Percentiles rank a stretch among this genome's conserved stretches.
phyloP scores from a whole-genome alignment of 2,888 invertebrate genomes.

The Drosophila pseudotakahashii region DNA sequence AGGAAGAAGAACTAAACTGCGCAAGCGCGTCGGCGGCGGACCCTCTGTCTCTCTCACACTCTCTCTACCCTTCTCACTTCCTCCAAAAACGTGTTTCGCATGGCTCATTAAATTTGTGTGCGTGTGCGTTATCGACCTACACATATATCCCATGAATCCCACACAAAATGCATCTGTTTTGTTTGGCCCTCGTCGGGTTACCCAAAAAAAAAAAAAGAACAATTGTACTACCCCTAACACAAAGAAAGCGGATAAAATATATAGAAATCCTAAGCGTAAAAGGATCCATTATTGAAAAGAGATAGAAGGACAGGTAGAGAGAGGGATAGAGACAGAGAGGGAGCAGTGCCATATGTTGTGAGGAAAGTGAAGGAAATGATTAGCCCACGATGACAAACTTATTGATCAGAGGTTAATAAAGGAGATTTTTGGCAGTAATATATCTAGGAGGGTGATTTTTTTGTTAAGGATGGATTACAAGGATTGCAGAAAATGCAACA shows the following conservation, averaged over 20 bases:
- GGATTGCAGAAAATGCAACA: not conserved
- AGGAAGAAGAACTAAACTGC: conserved; percentile 19
- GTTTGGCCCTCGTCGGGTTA: conserved; percentile 44
- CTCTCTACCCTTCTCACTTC: not conserved
- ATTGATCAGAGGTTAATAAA: conserved; percentile 8
- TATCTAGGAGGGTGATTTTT: not conserved
- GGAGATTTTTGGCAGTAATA: conserved; percentile 27
- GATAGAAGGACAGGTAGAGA: conserved; percentile 1
- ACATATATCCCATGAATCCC: conserved; percentile 15
- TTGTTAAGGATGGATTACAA: not conserved
- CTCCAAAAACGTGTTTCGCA: conserved; percentile 65
- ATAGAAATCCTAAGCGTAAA: conserved; percentile 61
- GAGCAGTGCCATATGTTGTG: conserved; percentile 50
- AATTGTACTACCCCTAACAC: conserved; percentile 62
- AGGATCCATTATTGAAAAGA: conserved; percentile 63
- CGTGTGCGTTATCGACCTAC: conserved; percentile 51
- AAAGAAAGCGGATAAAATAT: conserved; percentile 27
- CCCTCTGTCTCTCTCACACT: conserved; percentile 6
- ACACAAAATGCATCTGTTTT: conserved; percentile 69
- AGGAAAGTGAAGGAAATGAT: conserved; percentile 56
- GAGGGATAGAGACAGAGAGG: not conserved
- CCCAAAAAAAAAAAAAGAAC: conserved; percentile 51
- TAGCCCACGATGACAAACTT: conserved; percentile 68
- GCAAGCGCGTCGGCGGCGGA: conserved; percentile 43
- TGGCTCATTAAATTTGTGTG: conserved; percentile 41